Evolutionary conservation across 2,888 invertebrate species (phyloP).

Genomic region (Apamea epomidion): DNA sequence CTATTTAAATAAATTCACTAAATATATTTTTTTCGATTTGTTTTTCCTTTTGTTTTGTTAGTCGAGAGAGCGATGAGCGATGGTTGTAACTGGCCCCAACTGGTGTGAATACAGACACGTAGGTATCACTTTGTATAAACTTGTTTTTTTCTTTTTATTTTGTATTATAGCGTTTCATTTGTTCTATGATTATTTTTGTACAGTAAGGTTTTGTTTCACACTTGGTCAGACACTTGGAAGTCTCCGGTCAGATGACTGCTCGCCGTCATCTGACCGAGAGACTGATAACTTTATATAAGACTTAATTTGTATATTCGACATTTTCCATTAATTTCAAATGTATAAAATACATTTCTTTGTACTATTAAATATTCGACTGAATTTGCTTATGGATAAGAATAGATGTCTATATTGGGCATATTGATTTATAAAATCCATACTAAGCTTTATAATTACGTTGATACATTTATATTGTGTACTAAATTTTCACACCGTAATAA

Average conservation of each 20-base stretch:
- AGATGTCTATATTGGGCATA: slow-evolving; percentile 65
- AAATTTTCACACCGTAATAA: slow-evolving; percentile 65
- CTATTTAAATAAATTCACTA: slow-evolving; percentile 64
- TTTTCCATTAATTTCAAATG: slow-evolving; percentile 74
- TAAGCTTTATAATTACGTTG: slow-evolving; percentile 70
- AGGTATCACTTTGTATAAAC: slow-evolving; percentile 76
- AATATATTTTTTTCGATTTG: slow-evolving; percentile 55
- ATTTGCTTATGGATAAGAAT: slow-evolving; percentile 69
- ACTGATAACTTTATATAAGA: slow-evolving; percentile 69
- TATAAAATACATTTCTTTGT: slow-evolving; percentile 76
- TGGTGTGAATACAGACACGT: slow-evolving; percentile 69
- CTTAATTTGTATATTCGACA: slow-evolving; percentile 78
- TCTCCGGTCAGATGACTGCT: slow-evolving; percentile 40
- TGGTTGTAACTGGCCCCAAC: slow-evolving; percentile 67
- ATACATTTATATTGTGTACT: slow-evolving; percentile 68
- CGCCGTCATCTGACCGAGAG: slow-evolving; percentile 58
- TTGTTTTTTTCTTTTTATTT: slow-evolving; percentile 80
- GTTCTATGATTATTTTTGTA: slow-evolving; percentile 82
- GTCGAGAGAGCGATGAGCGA: slow-evolving; percentile 53
- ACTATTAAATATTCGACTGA: slow-evolving; percentile 74
- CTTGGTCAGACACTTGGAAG: slow-evolving; percentile 70
- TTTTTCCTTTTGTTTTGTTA: slow-evolving; percentile 57
- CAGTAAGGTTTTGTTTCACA: slow-evolving; percentile 84
- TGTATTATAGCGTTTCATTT: slow-evolving; percentile 83
- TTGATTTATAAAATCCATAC: slow-evolving; percentile 67